A percentile compares a stretch with the other conserved stretches of the same genome.
Conservation (phyloP, 2,797 vertebrate genomes). For the Scyliorhinus canicula region DNA sequence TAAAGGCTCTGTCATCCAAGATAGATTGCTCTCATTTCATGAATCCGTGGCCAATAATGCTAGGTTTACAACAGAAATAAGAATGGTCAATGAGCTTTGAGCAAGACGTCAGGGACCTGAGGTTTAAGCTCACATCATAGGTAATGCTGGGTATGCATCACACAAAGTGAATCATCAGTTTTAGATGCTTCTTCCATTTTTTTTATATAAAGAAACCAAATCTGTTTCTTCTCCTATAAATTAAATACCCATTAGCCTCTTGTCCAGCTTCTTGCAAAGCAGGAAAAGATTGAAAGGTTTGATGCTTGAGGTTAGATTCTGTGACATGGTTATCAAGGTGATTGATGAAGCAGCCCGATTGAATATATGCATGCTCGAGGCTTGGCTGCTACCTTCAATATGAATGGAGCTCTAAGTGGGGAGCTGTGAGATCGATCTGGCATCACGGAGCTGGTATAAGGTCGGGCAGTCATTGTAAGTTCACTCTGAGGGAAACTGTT, state of each 20-base stretch:
- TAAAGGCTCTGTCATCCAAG: constrained; percentile 53
- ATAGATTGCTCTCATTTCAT: constrained; percentile 59
- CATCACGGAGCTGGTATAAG: not conserved
- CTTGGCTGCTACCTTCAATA: constrained; percentile 33
- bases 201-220: not conserved
- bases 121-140: not conserved
- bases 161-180: constrained; percentile 13
- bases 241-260: constrained; percentile 34
- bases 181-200: not conserved
- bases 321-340: constrained; percentile 43
- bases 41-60: constrained; percentile 53
- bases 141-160: not conserved
- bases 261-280: constrained; percentile 48
- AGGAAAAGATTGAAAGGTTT: constrained; percentile 43
- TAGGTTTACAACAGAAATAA: constrained; percentile 44
- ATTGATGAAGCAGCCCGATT: constrained; percentile 41
- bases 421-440: constrained; percentile 18
- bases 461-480: constrained; percentile 1
- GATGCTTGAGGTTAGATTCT: constrained; percentile 49
- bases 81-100: constrained; percentile 48
- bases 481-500: not conserved
- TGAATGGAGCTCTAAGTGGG: constrained; percentile 4
- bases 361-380: constrained; percentile 44
- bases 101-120: not conserved
- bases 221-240: constrained; percentile 22